Evolutionary conservation across 2,888 invertebrate species (phyloP), one percentile per base, ranked within the genome.

Genomic region (Drosophila anceps): DNA sequence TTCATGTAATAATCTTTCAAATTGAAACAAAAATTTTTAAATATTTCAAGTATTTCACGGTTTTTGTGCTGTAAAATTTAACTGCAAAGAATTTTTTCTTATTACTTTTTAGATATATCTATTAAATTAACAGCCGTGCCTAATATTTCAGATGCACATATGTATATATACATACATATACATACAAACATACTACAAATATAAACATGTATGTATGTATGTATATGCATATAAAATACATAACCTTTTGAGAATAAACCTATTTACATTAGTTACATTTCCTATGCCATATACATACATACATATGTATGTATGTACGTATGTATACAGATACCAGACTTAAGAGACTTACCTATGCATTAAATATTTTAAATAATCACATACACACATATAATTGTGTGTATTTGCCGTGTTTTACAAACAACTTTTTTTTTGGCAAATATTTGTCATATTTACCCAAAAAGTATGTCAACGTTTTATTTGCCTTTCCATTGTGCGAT

Each of bases 401-500:
- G 20, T 12, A 51, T 51, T 51, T 39, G 20, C 55, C 20, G 27
- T 60, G 41, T 35, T 24, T 69, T 58, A 60, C 59, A 69, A 69
- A 69, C 35, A 69, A 60, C 48, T 31, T 50, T 31, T 12, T 50
- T 58, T 73, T 73, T 67, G 76, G 46, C 61, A 77, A 84, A 79
- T 78, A 82, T 81, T 76, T 84, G 76, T 64, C 76, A 63, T 66
- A 66, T 62, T 74, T 74, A 12, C 29, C 31, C 10, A 64, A 79
- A 33, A 78, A 78, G 79, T 78, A 68, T 78, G 78, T 78, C 78
- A 78, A 31, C 44, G 57, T n/a, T 24, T 44, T 78, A 78, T 79
- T 79, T 79, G 68, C 41, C 50, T 68, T 78, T 74, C 27, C 48
- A 71, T 77, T 77, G 79, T 77, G 70, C 48, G 18, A 37, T 9